Evolutionary conservation across 2,888 invertebrate species (phyloP), one percentile per base, ranked within the genome.

Genomic region (Himalopsyche tibetana): DNA sequence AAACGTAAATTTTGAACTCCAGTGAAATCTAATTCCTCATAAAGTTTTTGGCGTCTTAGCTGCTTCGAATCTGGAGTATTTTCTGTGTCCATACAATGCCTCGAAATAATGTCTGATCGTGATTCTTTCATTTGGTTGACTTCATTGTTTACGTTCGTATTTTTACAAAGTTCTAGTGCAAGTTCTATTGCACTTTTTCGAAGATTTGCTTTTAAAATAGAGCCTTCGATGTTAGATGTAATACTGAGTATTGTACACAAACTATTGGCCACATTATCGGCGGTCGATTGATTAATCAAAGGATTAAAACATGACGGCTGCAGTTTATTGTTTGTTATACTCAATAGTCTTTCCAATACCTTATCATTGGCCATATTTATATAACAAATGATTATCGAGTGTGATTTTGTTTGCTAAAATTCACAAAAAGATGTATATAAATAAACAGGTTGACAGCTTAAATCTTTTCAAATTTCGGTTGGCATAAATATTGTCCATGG

Each of bases 231-330:
- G 80, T 45, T 80, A 51, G 38, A 15, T 15, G 85, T 85, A 12
- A 80, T 28, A 17, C 11, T 63, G 15, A 82, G 51, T 42, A 85
- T 56, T 83, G 83, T 85, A 19, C 83, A 85, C 42, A 85, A 42
- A 80, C 83, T 80, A 45, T 82, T 85, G n/a, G 85, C 82, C 6
- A 85, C 80, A 38, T 55, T 80, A 45, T 85, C 83, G 19, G 83
- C 85, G n/a, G 63, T 83, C 45, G 55, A 55, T 9, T 80, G 38
- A n/a, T 82, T 36, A 11, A 83, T 36, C 19, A 85, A 56, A 56
- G 36, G 36, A 28, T 85, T 63, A 36, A 83, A 80, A 80, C 42
- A 17, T 5, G 83, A 83, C 11, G 55, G 36, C 28, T 79, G 15
- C 12, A 42, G 17, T 40, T 19, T 38, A n/a, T 38, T 38, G 56